These are phyloP conservation scores for Heliocidaris erythrogramma DNA, from an alignment of 35 echinoderm and acorn worm genomes.

Conservation along the genomic window DNA sequence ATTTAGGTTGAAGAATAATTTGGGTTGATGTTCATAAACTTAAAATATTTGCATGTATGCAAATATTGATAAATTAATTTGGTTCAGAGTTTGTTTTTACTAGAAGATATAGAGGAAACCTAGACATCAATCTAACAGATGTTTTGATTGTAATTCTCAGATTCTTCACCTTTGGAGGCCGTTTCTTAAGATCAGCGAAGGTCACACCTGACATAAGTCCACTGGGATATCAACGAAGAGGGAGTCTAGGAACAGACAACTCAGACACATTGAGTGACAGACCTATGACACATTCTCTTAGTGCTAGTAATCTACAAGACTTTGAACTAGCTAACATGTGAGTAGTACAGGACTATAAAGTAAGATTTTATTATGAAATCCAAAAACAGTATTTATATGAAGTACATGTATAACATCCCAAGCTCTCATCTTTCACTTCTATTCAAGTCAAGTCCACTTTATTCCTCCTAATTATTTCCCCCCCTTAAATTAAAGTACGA, in stretches of 20 bases:
- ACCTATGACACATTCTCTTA: constrained; percentile 77
- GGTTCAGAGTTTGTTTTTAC: too few relatives aligned
- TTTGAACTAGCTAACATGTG: constrained; percentile 44
- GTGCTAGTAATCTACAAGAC: constrained; percentile 84
- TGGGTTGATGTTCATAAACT: too few relatives aligned
- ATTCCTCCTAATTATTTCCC: not conserved
- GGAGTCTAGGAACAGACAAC: constrained; percentile 41
- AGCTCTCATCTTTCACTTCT: too few relatives aligned
- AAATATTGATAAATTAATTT: too few relatives aligned
- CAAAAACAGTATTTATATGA: not conserved
- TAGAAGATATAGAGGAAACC: not conserved
- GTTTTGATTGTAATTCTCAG: not conserved
- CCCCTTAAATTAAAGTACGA: not conserved
- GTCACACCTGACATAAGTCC: constrained; percentile 78
- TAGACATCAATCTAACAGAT: not conserved
- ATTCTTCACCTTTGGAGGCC: constrained; percentile 83
- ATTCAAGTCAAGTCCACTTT: not conserved
- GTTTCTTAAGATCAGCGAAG: constrained; percentile 74
- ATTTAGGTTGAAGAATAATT: too few relatives aligned
- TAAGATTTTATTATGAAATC: not conserved
- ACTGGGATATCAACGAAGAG: constrained; percentile 47
- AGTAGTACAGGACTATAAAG: not conserved
- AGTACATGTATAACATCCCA: not conserved
- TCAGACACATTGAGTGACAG: constrained; percentile 15
- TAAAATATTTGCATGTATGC: too few relatives aligned